phyloP scores from a whole-genome alignment of 2,888 invertebrate genomes.

The Pollenia labialis region DNA sequence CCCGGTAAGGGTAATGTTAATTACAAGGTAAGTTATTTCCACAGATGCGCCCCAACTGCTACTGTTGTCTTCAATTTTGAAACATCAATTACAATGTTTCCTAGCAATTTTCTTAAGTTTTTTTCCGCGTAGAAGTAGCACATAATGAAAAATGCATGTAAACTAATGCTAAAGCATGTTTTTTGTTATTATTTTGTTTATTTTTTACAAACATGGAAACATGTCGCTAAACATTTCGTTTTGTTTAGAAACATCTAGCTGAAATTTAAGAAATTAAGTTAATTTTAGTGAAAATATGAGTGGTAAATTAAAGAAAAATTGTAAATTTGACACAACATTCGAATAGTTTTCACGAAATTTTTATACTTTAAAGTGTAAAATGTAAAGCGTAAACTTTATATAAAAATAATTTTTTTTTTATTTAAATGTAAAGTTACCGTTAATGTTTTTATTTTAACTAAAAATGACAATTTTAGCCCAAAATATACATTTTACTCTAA shows the following conservation, averaged over 20 bases:
- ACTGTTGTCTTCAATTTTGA: background rate
- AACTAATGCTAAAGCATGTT: conserved; percentile 5
- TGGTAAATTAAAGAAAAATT: background rate
- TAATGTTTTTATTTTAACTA: too few species aligned
- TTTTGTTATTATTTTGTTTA: background rate
- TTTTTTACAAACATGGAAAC: background rate
- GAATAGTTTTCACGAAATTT: too few species aligned
- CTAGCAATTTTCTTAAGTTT: background rate
- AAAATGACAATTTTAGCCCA: too few species aligned
- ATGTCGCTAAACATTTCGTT: conserved; percentile 1
- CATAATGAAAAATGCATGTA: conserved; percentile 17
- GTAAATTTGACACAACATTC: background rate
- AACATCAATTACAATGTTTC: background rate
- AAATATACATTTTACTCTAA: too few species aligned
- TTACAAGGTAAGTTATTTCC: conserved; percentile 81
- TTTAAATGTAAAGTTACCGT: too few species aligned
- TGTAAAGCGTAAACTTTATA: too few species aligned
- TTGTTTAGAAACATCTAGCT: background rate
- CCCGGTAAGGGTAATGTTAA: conserved; percentile 83
- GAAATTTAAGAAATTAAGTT: background rate
- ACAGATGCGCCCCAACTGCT: conserved; percentile 18
- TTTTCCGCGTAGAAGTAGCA: conserved; percentile 8
- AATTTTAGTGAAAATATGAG: conserved; percentile 4
- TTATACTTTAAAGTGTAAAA: too few species aligned
- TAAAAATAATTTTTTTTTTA: too few species aligned